Percentiles rank a stretch among this genome's conserved stretches.
These are phyloP conservation scores for Drosophila vallismaia DNA, from an alignment of 2,888 invertebrate species.

Conservation along the genomic window DNA sequence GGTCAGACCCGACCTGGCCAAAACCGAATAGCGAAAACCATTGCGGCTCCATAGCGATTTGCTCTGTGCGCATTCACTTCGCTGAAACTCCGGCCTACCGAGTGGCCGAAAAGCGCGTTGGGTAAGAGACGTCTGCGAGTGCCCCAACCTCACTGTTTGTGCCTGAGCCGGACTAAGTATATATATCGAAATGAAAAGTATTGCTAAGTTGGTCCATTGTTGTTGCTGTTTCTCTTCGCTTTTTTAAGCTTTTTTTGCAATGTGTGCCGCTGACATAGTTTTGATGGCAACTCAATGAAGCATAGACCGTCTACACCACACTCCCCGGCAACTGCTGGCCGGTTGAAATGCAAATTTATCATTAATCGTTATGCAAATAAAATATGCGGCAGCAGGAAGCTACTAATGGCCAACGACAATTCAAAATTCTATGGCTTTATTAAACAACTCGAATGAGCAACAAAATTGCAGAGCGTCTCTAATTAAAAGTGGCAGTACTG, in stretches of 20 bases:
- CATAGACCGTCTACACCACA: constrained; percentile 24
- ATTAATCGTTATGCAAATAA: constrained; percentile 43
- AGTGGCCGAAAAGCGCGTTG: constrained; percentile 52
- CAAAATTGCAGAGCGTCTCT: constrained; percentile 42
- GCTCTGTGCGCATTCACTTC: constrained; percentile 49
- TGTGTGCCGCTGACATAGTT: constrained; percentile 65
- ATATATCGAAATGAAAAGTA: constrained; percentile 62
- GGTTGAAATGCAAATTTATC: constrained; percentile 26
- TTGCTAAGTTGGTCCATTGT: constrained; percentile 47
- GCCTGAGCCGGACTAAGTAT: constrained; percentile 28
- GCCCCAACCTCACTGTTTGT: constrained; percentile 12
- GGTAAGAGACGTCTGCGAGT: constrained; percentile 50
- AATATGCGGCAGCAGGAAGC: constrained; percentile 46
- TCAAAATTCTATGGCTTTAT: constrained; percentile 28
- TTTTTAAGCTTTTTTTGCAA: constrained; percentile 58
- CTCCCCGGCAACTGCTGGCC: constrained; percentile 10
- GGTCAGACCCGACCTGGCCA: constrained; percentile 23
- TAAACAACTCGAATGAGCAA: constrained; percentile 43
- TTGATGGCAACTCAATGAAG: constrained; percentile 44
- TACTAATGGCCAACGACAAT: constrained; percentile 7
- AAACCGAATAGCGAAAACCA: constrained; percentile 15
- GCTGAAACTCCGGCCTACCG: constrained; percentile 36
- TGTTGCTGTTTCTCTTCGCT: constrained; percentile 28
- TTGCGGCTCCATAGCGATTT: constrained; percentile 33
- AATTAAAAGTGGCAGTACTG: neutral